These are phyloP conservation scores for Rugalucina vietnamica DNA, from an alignment of 2,888 invertebrate genomes.

Conservation along the genomic window DNA sequence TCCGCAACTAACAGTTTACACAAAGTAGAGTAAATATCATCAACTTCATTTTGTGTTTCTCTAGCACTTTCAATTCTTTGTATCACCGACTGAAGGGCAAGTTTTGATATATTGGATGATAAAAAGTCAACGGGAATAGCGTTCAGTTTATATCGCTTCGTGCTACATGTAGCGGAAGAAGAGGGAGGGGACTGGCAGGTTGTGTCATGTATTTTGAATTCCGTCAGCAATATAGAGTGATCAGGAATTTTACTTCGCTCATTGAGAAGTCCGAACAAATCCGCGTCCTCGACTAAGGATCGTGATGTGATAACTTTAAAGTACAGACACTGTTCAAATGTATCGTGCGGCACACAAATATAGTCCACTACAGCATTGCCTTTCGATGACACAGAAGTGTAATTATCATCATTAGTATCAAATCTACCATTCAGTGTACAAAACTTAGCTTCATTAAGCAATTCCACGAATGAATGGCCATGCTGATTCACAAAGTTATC, in stretches of 20 bases:
- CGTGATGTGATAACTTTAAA: conserved; percentile 9
- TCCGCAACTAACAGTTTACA: conserved; percentile 20
- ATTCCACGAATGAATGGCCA: conserved; percentile 25
- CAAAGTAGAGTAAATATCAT: conserved; percentile 6
- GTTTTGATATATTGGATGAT: neutral
- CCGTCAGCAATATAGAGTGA: conserved; percentile 17
- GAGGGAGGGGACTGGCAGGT: too few relatives aligned
- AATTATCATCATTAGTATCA: conserved; percentile 3
- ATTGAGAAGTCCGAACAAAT: conserved; percentile 17
- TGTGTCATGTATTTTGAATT: neutral
- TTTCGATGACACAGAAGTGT: conserved; percentile 25
- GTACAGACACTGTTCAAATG: neutral
- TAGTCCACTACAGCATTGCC: conserved; percentile 37
- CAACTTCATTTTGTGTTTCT: conserved; percentile 21
- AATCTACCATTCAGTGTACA: conserved; percentile 36
- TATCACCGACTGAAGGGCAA: neutral
- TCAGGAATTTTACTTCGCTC: conserved; percentile 34
- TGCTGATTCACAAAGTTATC: conserved; percentile 34
- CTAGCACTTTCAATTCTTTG: neutral
- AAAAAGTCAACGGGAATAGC: neutral
- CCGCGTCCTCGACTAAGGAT: conserved; percentile 9
- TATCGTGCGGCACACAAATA: conserved; percentile 37
- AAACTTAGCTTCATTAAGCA: conserved; percentile 25
- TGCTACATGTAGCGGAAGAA: neutral
- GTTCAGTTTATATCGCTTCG: neutral